phyloP scores from a whole-genome alignment of 2,797 vertebrate genomes.

The Balearica regulorum region DNA sequence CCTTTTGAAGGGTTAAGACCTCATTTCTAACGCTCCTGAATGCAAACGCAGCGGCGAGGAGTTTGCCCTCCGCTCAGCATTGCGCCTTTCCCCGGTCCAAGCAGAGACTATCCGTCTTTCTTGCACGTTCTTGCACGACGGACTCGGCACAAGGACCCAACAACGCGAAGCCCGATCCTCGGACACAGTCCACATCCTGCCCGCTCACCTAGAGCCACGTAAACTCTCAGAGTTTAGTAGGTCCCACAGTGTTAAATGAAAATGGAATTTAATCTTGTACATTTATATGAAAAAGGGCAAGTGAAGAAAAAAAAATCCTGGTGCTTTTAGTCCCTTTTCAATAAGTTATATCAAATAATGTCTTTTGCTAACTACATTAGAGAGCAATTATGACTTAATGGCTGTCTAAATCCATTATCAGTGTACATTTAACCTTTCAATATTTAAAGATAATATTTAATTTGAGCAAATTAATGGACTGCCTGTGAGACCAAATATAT shows the following conservation, averaged over 20 bases:
- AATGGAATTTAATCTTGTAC: conserved; percentile 14
- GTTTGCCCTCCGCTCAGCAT: background rate
- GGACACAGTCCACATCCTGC: background rate
- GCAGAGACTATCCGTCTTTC: background rate
- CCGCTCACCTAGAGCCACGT: background rate
- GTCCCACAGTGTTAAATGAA: background rate
- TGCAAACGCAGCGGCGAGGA: fast-evolving
- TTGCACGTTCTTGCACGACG: fast-evolving
- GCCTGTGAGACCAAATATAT: conserved; percentile 78
- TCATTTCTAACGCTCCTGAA: background rate
- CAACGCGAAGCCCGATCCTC: fast-evolving
- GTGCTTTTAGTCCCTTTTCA: conserved; percentile 76
- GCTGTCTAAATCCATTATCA: conserved; percentile 92
- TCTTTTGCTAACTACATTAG: conserved; percentile 90
- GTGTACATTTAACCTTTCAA: conserved; percentile 94
- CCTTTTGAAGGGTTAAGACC: background rate
- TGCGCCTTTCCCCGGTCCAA: fast-evolving
- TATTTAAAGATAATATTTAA: conserved; percentile 97
- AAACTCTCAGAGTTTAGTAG: background rate
- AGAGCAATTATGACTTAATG: conserved; percentile 94
- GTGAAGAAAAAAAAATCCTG: conserved; percentile 15
- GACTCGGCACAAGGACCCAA: background rate
- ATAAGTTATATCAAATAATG: conserved; percentile 87
- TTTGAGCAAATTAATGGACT: conserved; percentile 88
- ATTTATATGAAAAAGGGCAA: background rate